Base-by-base conservation (phyloP, 1,140 invertebrate species). In the Aphelenchoides besseyi region DNA sequence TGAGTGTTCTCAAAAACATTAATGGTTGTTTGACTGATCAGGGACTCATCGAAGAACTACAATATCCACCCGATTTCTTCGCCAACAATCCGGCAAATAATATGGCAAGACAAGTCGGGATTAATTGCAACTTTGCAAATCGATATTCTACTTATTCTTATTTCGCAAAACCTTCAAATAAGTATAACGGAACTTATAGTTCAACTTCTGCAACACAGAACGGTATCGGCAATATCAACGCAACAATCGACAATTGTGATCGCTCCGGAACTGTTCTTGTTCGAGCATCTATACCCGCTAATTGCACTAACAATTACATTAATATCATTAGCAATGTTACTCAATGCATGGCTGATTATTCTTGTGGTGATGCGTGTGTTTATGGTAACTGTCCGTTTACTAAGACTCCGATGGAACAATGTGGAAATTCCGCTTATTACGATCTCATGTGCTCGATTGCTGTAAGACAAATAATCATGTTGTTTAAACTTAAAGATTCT, bases 231-330 rank as follows among this genome's bases (percentile, higher is more conserved):
- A 5, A 59, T 23, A 59, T 59, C 55, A 59, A 59, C 18, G 55
- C 55, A 33, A 59, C 55, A 33, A 59, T 59, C 18, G 55, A 59
- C 5, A 59, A 59, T 33, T 59, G 55, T 23, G 55, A 59, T 8
- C 5, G 55, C 5, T 8, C 55, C 5, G 55, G 55, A 28, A 59
- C 55, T 5, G 5, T 8, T 33, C 23, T 8, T 33, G 55, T 59
- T 8, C 5, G 5, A 23, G 55, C 55, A 28, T 5, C 5, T 8
- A 59, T 59, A 28, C 55, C 55, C 12, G 5, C 55, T 8, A 59
- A 28, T 28, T 59, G 55, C 32, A 33, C 32, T 8, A 33, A 59
- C 55, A 33, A 33, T 33, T 59, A 59, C 55, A 59, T 59, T 23
- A 33, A 33, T 28, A 59, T 59, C 5, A 23, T 59, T 5, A 28